Percentiles rank a stretch among this genome's conserved stretches.
Evolutionary conservation across 1,140 invertebrate species (phyloP).

Genomic region (Scaptomyza graminum): DNA sequence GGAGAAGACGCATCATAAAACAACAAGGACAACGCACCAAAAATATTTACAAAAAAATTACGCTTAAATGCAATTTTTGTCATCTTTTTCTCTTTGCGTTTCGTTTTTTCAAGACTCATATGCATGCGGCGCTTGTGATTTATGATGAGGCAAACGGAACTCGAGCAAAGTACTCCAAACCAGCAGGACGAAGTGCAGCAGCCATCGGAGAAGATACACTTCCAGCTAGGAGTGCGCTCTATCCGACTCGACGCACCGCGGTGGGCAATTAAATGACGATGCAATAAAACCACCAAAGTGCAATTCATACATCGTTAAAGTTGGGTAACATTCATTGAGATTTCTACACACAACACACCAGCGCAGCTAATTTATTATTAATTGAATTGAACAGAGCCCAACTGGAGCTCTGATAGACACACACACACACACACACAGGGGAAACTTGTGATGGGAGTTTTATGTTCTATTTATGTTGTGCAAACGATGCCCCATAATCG

Average conservation of each 20-base stretch:
- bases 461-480: slow-evolving; percentile 84
- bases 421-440: slow-evolving; percentile 1
- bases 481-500: slow-evolving; percentile 84
- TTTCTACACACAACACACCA: slow-evolving; percentile 56
- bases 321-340: slow-evolving; percentile 69
- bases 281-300: slow-evolving; percentile 42
- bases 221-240: slow-evolving; percentile 8
- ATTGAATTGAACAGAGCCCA: slow-evolving; percentile 57
- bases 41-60: slow-evolving; percentile 56
- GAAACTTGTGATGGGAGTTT: slow-evolving; percentile 66
- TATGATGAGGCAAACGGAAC: slow-evolving; percentile 69
- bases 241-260: slow-evolving; percentile 19
- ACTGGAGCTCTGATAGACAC: neutral
- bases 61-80: slow-evolving; percentile 43
- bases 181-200: slow-evolving; percentile 46
- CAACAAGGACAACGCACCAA: slow-evolving; percentile 59
- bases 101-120: slow-evolving; percentile 19
- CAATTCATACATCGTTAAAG: slow-evolving; percentile 59
- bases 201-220: slow-evolving; percentile 2
- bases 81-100: slow-evolving; percentile 37
- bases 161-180: slow-evolving; percentile 44
- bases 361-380: slow-evolving; percentile 78
- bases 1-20: slow-evolving; percentile 64
- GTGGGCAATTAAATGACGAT: slow-evolving; percentile 60
- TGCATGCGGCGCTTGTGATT: slow-evolving; percentile 77